Base-by-base conservation (phyloP, 2,797 vertebrate species). In the Melanotaenia boesemani region DNA sequence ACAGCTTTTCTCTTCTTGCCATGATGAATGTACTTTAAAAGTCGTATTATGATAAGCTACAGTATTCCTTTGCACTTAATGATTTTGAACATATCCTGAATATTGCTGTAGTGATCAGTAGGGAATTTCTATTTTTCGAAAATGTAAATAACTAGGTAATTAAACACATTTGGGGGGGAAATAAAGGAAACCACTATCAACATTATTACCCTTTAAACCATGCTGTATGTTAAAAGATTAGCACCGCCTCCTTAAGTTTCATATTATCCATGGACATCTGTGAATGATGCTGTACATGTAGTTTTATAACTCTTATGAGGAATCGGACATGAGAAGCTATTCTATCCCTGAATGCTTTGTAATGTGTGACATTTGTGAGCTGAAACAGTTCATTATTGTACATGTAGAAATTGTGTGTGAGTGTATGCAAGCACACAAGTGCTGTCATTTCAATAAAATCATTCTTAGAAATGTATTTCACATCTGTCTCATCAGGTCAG, bases 1-100 rank as follows among this genome's bases (percentile, higher is more conserved):
- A 30, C 34, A 1, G 16, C 16, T 8, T 72, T 74, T 70, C 73
- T 72, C 67, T 74, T 12, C 61, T 66, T 46, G 59, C 79, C 82
- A 84, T 84, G 79, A 81, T 86, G 90, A 91, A 92, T 92, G 92
- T 90, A 90, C 77, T 79, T 86, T 72, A 70, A 88, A 82, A 79
- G 85, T 83, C 89, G 89, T 89, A 83, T 72, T 76, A 67, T 79
- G 58, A 76, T 67, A 80, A 69, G 66, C 74, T 80, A 59, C 74
- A 67, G 48, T 76, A 72, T 83, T 86, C 32, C 68, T 89, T 91
- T 90, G 89, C 90, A 90, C 87, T 82, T 76, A 70, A 81, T 80
- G 74, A 70, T 82, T 85, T 74, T 77, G 26, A 81, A 83, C 77
- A 89, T 89, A 84, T 89, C 76, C 44, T 78, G 66, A 71, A 72